Conservation (phyloP, 1,140 invertebrate genomes). For the Listronotus bonariensis region DNA sequence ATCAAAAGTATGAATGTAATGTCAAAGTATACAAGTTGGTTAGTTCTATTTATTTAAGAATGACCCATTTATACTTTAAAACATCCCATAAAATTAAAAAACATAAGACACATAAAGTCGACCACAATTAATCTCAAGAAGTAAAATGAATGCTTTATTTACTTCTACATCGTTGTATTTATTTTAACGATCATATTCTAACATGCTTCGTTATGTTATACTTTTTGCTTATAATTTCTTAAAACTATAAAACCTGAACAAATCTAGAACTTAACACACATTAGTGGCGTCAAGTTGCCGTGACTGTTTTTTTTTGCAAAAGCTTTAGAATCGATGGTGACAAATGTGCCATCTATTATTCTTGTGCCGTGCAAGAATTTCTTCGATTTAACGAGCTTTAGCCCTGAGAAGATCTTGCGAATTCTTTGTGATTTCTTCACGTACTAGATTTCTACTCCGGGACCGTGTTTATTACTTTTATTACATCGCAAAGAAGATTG, state of each 20-base stretch:
- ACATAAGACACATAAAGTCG: no score
- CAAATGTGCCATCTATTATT: slow-evolving; percentile 20
- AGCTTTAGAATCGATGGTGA: slow-evolving; percentile 1
- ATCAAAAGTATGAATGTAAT: no score
- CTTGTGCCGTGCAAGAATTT: slow-evolving; percentile 21
- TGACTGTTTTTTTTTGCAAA: not conserved
- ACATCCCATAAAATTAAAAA: no score
- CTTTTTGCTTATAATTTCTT: not conserved
- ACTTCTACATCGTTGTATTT: no score
- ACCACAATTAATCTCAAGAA: no score
- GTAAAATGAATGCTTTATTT: no score
- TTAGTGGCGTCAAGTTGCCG: not conserved
- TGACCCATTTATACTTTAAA: no score
- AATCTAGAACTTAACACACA: not conserved
- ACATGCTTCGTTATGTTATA: not conserved
- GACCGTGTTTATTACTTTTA: slow-evolving; percentile 21
- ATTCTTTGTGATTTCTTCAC: slow-evolving; percentile 25
- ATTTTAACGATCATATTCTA: no score
- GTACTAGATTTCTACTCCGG: slow-evolving; percentile 16
- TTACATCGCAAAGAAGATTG: slow-evolving; percentile 10
- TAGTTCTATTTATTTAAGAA: no score
- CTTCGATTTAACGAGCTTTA: slow-evolving; percentile 25
- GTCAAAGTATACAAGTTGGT: no score
- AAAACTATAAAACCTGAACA: not conserved
- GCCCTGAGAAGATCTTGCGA: slow-evolving; percentile 12